Base-by-base conservation (phyloP, 2,888 invertebrate species). In the Caenorhabditis imperialis region DNA sequence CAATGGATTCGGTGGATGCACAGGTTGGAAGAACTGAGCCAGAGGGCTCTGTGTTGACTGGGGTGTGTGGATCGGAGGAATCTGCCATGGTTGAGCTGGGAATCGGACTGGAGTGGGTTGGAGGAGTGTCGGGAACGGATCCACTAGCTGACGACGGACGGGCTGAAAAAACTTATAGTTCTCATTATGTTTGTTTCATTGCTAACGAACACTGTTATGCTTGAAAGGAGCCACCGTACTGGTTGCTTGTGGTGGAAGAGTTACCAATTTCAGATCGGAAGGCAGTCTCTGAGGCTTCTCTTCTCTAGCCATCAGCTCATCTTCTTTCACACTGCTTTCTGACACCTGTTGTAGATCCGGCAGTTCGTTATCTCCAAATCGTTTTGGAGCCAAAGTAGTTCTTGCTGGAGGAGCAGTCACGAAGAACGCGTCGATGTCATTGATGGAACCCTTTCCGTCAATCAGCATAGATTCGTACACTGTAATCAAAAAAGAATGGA, bases 41-140 rank as follows among this genome's bases (percentile, higher is more conserved):
- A 74, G 58, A 0, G 67, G 73, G 27, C 55, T 69, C n/a, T 69
- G 75, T 35, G 75, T 63, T 8, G 69, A 27, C 25, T 37, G 75
- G 12, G 61, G 42, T 6, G 30, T 10, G 10, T 62, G 51, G n/a
- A 75, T 48, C 3, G 84, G 83, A 1, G 85, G 85, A 35, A 85
- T 74, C 55, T 85, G 84, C 85, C 85, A 85, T 5, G 78, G 53
- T 57, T 85, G 75, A 12, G 84, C 84, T 10, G 85, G 85, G 61
- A 83, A 85, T 22, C 84, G 79, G 30, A 81, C 62, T n/a, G 76
- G 55, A 3, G 65, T 23, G 3, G 62, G 50, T 33, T 58, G 58
- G 16, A 53, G 51, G 12, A 58, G 42, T 2, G 60, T 30, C 18
- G 45, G 42, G 14, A 35, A 38, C 7, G 63, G 35, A 1, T 40